Conservation (phyloP, 2,888 invertebrate species). For the Cerceris rybyensis region DNA sequence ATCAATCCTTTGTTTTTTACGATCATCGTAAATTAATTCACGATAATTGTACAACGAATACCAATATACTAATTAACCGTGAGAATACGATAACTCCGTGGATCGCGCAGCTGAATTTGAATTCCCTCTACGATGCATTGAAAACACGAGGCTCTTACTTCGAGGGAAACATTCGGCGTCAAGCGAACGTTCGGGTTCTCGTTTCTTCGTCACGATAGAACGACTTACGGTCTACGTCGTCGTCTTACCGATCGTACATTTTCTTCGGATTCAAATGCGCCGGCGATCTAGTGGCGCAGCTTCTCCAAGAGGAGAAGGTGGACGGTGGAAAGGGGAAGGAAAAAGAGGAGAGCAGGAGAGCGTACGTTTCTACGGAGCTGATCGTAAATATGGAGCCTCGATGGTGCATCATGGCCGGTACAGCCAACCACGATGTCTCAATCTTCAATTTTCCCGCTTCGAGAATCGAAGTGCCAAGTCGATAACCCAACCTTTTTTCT, state of each 20-base stretch:
- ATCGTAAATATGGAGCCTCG: slow-evolving; percentile 79
- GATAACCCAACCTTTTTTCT: slow-evolving; percentile 49
- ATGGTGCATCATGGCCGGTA: slow-evolving; percentile 76
- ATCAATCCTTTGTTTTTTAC: not conserved
- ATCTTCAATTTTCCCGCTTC: slow-evolving; percentile 75
- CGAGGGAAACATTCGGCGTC: slow-evolving; percentile 47
- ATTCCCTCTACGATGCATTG: slow-evolving; percentile 30
- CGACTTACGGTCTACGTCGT: slow-evolving; percentile 59
- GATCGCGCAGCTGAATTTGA: not conserved
- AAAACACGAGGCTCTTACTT: slow-evolving; percentile 24
- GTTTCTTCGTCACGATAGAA: slow-evolving; percentile 53
- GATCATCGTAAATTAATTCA: too few species aligned
- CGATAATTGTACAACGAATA: too few species aligned
- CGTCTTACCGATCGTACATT: slow-evolving; percentile 66
- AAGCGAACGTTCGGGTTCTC: slow-evolving; percentile 37
- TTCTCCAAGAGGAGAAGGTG: slow-evolving; percentile 61
- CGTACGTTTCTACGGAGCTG: slow-evolving; percentile 72
- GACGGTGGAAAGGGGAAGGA: slow-evolving; percentile 32
- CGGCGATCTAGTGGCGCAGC: slow-evolving; percentile 58
- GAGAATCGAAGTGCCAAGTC: slow-evolving; percentile 69
- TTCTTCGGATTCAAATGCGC: slow-evolving; percentile 77
- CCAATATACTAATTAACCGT: too few species aligned
- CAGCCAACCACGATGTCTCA: slow-evolving; percentile 78
- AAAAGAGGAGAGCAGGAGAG: slow-evolving; percentile 62
- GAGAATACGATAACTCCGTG: not conserved